phyloP scores from a whole-genome alignment of 2,888 invertebrate species.

The Furcula furcula region DNA sequence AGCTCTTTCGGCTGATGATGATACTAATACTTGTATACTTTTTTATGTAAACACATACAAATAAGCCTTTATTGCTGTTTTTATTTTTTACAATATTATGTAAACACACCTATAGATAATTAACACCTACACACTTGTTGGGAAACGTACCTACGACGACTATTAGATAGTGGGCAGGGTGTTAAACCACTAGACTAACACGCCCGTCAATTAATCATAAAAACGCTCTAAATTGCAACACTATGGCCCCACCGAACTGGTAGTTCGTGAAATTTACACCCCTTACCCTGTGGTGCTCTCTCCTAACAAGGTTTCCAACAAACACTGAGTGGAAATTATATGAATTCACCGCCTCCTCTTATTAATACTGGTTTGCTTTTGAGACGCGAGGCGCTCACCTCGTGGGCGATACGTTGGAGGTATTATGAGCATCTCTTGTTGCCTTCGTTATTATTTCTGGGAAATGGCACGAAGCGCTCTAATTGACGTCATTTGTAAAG shows the following conservation, averaged over 20 bases:
- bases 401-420: not conserved
- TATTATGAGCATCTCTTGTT: not conserved
- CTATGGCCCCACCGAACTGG: constrained; percentile 46
- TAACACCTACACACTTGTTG: too few species aligned
- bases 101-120: too few species aligned
- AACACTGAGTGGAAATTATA: constrained; percentile 69
- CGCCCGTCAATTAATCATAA: not conserved
- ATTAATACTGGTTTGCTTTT: constrained; percentile 33
- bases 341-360: constrained; percentile 40
- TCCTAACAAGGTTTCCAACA: constrained; percentile 73
- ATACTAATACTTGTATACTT: too few species aligned
- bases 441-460: not conserved
- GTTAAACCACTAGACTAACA: too few species aligned
- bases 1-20: too few species aligned
- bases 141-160: too few species aligned
- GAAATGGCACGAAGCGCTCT: not conserved
- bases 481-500: not conserved
- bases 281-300: constrained; percentile 53
- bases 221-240: constrained; percentile 8
- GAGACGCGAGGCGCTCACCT: not conserved
- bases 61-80: too few species aligned
- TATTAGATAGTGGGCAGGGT: not conserved
- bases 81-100: too few species aligned
- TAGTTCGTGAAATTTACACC: constrained; percentile 70
- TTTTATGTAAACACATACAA: too few species aligned